Evolutionary conservation across 1,140 invertebrate genomes (phyloP), one percentile per base, ranked within the genome.

Genomic region (Andricus grossulariae): DNA sequence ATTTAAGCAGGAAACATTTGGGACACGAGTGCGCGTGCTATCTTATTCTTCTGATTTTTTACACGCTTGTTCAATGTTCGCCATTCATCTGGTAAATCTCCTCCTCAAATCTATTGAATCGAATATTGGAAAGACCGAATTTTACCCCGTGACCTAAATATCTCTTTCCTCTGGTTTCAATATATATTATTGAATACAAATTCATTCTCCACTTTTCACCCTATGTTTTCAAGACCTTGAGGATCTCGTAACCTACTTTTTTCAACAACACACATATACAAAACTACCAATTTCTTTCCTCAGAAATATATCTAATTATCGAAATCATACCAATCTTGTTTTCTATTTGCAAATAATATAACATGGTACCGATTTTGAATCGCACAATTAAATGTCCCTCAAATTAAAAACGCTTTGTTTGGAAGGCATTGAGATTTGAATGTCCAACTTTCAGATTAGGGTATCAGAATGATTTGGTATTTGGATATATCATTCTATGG

Each of bases 101-200:
- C 82, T 76, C 81, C 80, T 80, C 74, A 78, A 66, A 86, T 83
- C 80, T 81, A 85, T 84, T 80, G 81, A 80, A 77, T 70, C 57
- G 72, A 77, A 83, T 85, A 87, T 87, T 86, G 86, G 83, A 79
- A 80, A 80, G 80, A 79, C 80, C 80, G 78, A 84, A 85, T 86
- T 80, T 86, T 87, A 87, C 83, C 82, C 86, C 84, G 82, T 87
- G 85, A 85, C 85, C 85, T 81, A 79, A 81, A 84, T 87, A 73
- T 76, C 75, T 78, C 72, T 80, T 83, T 80, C 80, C 78, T 80
- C 7, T 72, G 55, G 77, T 55, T 71, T 79, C 71, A 79, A 79
- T 81, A 81, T 82, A 51, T 75, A 57, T 78, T 60, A 71, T 76
- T 81, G 73, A 77, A 81, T 83, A 84, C 80, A 81, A 79, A 72